Base-by-base conservation (phyloP, 1,140 invertebrate genomes). In the Saccostrea cuccullata region DNA sequence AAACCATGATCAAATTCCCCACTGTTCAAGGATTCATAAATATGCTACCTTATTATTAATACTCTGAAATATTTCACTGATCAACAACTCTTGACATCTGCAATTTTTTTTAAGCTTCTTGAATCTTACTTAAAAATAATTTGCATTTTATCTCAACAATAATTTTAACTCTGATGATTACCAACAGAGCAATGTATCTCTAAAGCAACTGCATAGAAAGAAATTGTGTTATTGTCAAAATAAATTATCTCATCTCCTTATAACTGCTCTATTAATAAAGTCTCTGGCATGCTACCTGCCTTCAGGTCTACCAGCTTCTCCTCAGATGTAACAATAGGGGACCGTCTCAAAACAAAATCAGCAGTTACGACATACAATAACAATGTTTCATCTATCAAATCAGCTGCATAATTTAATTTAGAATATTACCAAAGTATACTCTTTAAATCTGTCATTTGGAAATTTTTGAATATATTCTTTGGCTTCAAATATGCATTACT, bases 231-330 rank as follows among this genome's bases (percentile, higher is more conserved):
- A 77, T 36, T 77, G 70, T 77, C 70, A 77, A 30, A 77, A 77
- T 77, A 77, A 77, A 77, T 77, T 77, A 77, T 36, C 70, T 77
- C 30, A 77, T 77, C 70, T 30, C 2, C 23, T 26, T 11, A 9
- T 77, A 77, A 77, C 26, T 77, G 70, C 30, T 77, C 70, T 77
- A 77, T 77, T 77, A 77, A 77, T 77, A 77, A 77, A 77, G 70
- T 77, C 26, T 77, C 70, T 77, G 70, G 70, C 26, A 77, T 77
- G 70, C 70, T 11, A 77, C 70, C 26, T 77, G 30, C 70, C 23
- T 77, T 2, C 0, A 47, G 6, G 47, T 36, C 30, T 36, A 47
- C 6, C 26, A 77, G 70, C 8, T 15, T 30, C 70, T 30, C 70
- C 26, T 77, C 17, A 17, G n/a, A 64, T 20, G 30, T 26, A 12